Percentiles rank a stretch among this genome's conserved stretches.
Conservation (phyloP, 2,888 invertebrate species). For the Thelaira solivaga region DNA sequence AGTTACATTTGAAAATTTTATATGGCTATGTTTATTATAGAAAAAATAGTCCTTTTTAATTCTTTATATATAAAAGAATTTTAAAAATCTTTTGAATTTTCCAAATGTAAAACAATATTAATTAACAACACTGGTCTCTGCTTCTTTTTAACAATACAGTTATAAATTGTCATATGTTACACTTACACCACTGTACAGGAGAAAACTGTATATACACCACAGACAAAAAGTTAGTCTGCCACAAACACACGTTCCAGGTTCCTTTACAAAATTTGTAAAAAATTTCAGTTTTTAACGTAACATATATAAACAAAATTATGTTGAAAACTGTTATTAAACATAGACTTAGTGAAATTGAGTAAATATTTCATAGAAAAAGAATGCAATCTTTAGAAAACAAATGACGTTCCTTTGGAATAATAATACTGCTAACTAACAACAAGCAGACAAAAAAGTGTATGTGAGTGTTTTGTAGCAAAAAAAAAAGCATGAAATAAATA, state of each 20-base stretch:
- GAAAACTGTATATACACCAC: conserved; percentile 44
- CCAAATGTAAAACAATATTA: no score
- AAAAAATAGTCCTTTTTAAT: no score
- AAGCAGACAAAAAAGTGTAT: conserved; percentile 11
- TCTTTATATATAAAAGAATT: no score
- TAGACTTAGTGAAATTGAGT: conserved; percentile 22
- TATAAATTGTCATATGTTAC: conserved; percentile 6
- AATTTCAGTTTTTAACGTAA: conserved; percentile 36
- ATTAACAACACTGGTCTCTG: no score
- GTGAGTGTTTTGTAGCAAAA: not conserved
- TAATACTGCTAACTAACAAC: no score
- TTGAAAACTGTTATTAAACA: conserved; percentile 49
- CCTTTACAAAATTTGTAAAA: conserved; percentile 64
- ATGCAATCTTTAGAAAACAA: not conserved
- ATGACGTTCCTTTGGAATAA: conserved; percentile 8
- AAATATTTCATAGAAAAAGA: not conserved
- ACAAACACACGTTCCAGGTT: conserved; percentile 62
- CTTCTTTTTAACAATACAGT: no score
- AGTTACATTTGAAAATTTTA: no score
- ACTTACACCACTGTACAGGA: conserved; percentile 8
- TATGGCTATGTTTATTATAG: no score
- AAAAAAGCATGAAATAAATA: not conserved
- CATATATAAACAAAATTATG: conserved; percentile 40
- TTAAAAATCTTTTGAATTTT: no score
- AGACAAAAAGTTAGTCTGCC: conserved; percentile 69